A percentile compares a stretch with the other conserved stretches of the same genome.
phyloP scores from a whole-genome alignment of 1,140 invertebrate species.

The Goniozus legneri region DNA sequence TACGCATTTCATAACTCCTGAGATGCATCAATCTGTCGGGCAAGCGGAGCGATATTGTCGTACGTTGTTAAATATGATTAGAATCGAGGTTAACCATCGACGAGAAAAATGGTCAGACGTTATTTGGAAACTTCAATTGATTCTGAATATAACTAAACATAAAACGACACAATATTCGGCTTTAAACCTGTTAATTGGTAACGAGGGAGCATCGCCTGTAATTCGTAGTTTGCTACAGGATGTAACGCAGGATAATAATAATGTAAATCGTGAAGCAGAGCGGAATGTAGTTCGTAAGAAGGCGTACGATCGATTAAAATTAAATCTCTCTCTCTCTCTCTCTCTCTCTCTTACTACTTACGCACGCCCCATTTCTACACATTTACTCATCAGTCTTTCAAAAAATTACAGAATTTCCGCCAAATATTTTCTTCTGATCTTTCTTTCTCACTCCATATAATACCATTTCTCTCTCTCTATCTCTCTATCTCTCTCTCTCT shows the following conservation, averaged over 20 bases:
- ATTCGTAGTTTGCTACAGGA: neutral
- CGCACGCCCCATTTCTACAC: no score
- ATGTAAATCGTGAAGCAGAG: neutral
- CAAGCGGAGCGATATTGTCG: neutral
- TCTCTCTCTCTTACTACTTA: no score
- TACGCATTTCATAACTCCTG: neutral
- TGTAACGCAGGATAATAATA: neutral
- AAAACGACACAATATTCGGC: slow-evolving; percentile 1
- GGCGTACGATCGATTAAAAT: neutral
- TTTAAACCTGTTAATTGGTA: slow-evolving; percentile 1
- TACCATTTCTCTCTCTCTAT: no score
- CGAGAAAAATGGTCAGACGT: neutral
- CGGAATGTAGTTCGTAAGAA: neutral
- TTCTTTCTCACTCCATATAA: no score
- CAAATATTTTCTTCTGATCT: no score
- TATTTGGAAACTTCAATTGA: slow-evolving; percentile 1
- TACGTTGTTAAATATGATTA: slow-evolving; percentile 3
- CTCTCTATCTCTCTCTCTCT: no score
- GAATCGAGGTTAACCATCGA: neutral
- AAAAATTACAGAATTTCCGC: no score
- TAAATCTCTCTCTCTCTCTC: no score
- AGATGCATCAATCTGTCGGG: slow-evolving; percentile 2
- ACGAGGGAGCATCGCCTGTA: neutral
- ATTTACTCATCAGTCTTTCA: no score
- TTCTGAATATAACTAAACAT: slow-evolving; percentile 1